These are phyloP conservation scores for Rotaria socialis DNA, from an alignment of 2,888 invertebrate genomes.

Conservation along the genomic window DNA sequence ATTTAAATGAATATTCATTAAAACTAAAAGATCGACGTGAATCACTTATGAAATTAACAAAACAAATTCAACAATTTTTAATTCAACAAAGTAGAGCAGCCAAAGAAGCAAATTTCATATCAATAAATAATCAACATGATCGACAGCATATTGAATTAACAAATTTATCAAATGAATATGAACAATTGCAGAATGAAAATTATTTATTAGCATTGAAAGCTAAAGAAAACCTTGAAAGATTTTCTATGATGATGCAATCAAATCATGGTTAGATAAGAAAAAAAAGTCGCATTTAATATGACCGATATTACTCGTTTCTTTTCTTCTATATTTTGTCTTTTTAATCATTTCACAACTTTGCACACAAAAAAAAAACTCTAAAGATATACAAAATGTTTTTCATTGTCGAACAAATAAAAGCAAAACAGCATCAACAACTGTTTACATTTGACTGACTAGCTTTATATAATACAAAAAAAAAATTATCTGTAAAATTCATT, in stretches of 20 bases:
- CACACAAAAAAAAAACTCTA: no score
- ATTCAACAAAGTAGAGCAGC: neutral
- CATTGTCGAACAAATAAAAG: neutral
- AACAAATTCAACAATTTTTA: neutral
- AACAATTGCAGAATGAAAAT: neutral
- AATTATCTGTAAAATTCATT: neutral
- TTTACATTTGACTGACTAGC: slow-evolving; percentile 12
- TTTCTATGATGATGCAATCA: neutral
- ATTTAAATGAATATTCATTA: neutral
- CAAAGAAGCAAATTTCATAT: neutral
- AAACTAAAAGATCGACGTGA: neutral
- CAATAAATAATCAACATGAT: neutral
- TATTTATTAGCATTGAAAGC: neutral
- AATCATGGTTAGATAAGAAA: neutral
- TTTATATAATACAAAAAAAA: neutral
- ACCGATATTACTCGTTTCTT: neutral
- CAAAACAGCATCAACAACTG: neutral
- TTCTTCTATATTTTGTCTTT: neutral
- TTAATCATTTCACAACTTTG: slow-evolving; percentile 3
- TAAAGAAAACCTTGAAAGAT: neutral
- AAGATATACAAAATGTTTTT: neutral
- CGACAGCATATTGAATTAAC: neutral
- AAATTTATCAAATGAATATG: neutral
- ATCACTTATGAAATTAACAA: neutral
- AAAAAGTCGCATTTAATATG: neutral